Evolutionary conservation across 2,113 vertebrate genomes (phyloP), one percentile per base, ranked within the genome.

Genomic region (Chitala chitala): DNA sequence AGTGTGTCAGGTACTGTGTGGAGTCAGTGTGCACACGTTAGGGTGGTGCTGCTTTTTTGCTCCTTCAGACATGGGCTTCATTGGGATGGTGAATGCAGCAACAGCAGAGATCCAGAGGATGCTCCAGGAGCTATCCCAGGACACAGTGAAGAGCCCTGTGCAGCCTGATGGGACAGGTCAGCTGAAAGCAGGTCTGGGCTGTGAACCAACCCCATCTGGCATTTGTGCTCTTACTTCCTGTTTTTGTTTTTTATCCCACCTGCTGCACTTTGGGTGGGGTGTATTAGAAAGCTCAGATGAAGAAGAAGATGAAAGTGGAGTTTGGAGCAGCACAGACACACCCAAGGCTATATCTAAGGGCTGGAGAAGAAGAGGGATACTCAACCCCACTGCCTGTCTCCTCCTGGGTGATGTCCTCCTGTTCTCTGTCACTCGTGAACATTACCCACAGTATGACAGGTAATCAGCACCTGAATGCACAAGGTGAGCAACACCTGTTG

Each of bases 371-470:
- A 5, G 12, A 0, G 93, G 91, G 74, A 81, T 98, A 81, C 75
- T 88, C 66, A 98, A 95, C 73, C 95, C 95, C n/a, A 92, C 75
- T 0, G 13, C 84, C 0, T 98, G 94, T 82, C 86, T 95, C 75
- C 79, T 83, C 7, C 31, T 79, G 38, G 84, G 85, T 0, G 83
- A 89, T 1, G 74, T 83, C 50, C 76, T 98, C 36, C 69, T 92
- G 55, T 97, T 98, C 76, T 71, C 93, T 3, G 83, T 93, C 72
- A 89, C 86, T 69, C 85, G 31, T 20, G 82, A 82, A 38, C 92
- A 94, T 63, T 95, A 91, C 80, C 95, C 95, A 0, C 76, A 91
- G 55, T 98, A 96, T 22, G 93, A 98, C n/a, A 71, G 89, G 95
- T 98, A 75, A 91, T 88, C 82, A 3, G 38, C 85, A 55, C 69